Conservation (phyloP, 2,113 vertebrate genomes). For the Dascyllus trimaculatus region DNA sequence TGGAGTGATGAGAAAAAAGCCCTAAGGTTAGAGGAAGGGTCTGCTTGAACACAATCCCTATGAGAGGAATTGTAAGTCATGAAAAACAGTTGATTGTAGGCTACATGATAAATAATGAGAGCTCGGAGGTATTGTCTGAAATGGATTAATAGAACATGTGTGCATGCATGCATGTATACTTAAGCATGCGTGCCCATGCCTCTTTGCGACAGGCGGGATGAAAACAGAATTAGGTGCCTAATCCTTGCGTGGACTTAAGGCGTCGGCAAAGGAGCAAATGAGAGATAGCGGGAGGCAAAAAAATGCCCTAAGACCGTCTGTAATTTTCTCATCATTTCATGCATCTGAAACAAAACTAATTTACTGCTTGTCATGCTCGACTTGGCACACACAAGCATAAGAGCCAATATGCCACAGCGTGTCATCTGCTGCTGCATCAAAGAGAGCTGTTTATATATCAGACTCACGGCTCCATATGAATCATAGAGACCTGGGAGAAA, state of each 20-base stretch:
- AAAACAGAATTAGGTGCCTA: conserved; percentile 71
- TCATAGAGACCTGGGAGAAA: conserved; percentile 63
- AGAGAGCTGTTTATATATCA: conserved; percentile 74
- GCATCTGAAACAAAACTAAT: conserved; percentile 85
- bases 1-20: neutral
- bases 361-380: conserved; percentile 80
- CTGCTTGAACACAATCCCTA: conserved; percentile 6
- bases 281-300: conserved; percentile 36
- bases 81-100: conserved; percentile 12
- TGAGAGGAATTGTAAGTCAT: conserved; percentile 15
- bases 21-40: neutral
- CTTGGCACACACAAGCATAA: conserved; percentile 76
- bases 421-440: conserved; percentile 75
- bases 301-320: conserved; percentile 60
- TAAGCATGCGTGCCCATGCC: conserved; percentile 53
- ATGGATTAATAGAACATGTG: conserved; percentile 55
- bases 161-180: conserved; percentile 54
- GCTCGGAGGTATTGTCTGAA: conserved; percentile 42
- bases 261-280: conserved; percentile 51
- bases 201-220: conserved; percentile 59
- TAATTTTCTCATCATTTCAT: conserved; percentile 81
- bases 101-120: conserved; percentile 30
- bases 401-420: conserved; percentile 65
- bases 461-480: conserved; percentile 63
- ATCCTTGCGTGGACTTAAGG: conserved; percentile 70